Percentiles rank a stretch among this genome's conserved stretches.
Conservation (phyloP, 2,888 invertebrate genomes). For the Cerceris ruficornis region DNA sequence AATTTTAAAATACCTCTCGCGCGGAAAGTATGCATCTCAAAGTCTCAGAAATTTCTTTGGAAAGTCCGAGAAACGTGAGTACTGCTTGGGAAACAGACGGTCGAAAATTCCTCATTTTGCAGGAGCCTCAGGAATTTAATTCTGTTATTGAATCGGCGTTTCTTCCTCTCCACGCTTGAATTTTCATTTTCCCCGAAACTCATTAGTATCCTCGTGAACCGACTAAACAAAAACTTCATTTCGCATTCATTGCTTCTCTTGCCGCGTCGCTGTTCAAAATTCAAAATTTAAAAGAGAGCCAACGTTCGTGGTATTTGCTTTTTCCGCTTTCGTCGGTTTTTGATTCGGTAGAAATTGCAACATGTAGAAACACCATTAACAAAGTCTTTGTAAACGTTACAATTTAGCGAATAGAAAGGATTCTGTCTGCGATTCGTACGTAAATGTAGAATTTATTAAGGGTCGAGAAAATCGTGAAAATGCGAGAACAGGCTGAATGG, state of each 20-base stretch:
- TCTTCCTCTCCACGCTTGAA: constrained; percentile 28
- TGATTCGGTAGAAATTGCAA: too few species aligned
- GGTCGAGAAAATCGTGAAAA: too few species aligned
- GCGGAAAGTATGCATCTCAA: too few species aligned
- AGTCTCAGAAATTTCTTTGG: too few species aligned
- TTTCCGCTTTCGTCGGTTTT: neutral
- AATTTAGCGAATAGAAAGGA: too few species aligned
- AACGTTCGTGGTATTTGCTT: neutral
- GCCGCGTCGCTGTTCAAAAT: constrained; percentile 3
- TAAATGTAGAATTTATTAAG: too few species aligned
- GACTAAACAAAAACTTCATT: constrained; percentile 47
- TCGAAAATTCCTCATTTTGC: neutral
- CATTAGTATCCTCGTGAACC: constrained; percentile 30
- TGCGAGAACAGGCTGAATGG: too few species aligned
- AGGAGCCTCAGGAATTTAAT: neutral
- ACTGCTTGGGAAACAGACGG: neutral
- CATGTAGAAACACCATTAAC: too few species aligned
- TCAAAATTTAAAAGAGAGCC: neutral
- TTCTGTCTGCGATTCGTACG: too few species aligned
- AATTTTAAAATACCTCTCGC: too few species aligned
- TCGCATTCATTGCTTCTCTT: constrained; percentile 35
- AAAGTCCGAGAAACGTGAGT: too few species aligned
- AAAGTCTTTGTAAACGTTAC: too few species aligned
- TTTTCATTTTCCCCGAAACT: constrained; percentile 12
- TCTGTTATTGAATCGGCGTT: constrained; percentile 37